Evolutionary conservation across 2,113 vertebrate species (phyloP), one percentile per base, ranked within the genome.

Genomic region (Megaptera novaeangliae): DNA sequence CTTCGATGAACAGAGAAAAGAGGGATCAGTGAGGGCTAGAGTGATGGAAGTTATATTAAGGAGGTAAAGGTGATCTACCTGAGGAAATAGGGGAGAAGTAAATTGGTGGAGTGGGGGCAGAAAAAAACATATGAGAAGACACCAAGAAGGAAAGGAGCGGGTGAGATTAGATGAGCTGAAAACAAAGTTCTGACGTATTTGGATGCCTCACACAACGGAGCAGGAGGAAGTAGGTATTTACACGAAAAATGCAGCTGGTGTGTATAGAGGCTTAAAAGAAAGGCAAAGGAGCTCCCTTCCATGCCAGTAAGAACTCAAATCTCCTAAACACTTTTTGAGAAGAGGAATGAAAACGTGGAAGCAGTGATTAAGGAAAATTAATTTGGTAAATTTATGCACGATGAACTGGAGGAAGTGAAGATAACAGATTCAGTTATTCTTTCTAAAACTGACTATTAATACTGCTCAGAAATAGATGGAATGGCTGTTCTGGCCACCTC

Each of bases 371-470:
- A 29, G 17, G 31, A 96, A 90, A 77, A 92, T 72, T 78, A 87
- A 87, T 95, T 74, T 78, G 39, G 29, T 82, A 83, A 89, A 90
- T 31, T 90, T 94, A 74, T 49, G 5, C 17, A 90, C 63, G 3
- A 92, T 88, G 41, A 95, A 90, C 55, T 74, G 36, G 25, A 82
- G 27, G 41, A 92, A 89, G 25, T 46, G 10, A 92, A 94, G 91
- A 90, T 90, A 95, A 97, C 17, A 36, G 11, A 97, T 89, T 92
- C 46, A 86, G 87, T 96, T 91, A 92, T 78, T 66, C 46, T 69
- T 90, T 83, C 36, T 85, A 78, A 95, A 93, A 87, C 34, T 89
- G 66, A 83, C 23, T 83, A 36, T 87, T 92, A 64, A 87, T 90
- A 64, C 8, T 55, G 61, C 55, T 57, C 17, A 90, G 78, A 61